Evolutionary conservation across 2,797 vertebrate genomes (phyloP).

Genomic region (Smutsia temminckii): DNA sequence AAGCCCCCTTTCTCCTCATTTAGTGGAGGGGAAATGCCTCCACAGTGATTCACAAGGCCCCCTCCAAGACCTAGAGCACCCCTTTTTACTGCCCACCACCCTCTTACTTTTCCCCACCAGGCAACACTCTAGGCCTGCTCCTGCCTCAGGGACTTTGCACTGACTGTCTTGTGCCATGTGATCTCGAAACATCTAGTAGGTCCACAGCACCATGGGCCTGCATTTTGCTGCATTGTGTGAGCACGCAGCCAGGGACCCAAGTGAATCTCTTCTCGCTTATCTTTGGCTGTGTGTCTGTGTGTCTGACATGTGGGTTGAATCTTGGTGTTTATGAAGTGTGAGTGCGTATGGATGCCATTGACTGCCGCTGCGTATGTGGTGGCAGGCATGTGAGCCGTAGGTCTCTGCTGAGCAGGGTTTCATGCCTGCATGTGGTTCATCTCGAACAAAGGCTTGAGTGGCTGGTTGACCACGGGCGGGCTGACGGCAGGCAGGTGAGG

Average conservation of each 20-base stretch:
- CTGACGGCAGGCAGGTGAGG: neutral
- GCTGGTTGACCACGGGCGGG: neutral
- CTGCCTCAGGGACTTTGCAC: neutral
- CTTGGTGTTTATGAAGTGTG: constrained; percentile 34
- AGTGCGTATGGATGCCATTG: constrained; percentile 40
- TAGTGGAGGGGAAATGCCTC: neutral
- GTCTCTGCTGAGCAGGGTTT: neutral
- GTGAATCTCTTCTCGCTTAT: neutral
- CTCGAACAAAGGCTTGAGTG: constrained; percentile 1
- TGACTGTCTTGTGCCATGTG: neutral
- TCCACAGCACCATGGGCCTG: neutral
- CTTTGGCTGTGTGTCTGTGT: neutral
- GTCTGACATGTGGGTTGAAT: constrained; percentile 53
- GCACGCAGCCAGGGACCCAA: neutral
- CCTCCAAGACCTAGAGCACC: neutral
- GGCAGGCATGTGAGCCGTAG: neutral
- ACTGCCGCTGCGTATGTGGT: neutral
- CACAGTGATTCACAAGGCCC: neutral
- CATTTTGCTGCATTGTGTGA: neutral
- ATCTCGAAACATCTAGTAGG: neutral
- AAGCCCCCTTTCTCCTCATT: neutral
- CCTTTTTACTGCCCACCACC: neutral
- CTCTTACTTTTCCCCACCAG: neutral
- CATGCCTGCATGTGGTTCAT: neutral
- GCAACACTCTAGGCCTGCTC: neutral